Base-by-base conservation (phyloP, 2,888 invertebrate genomes). In the Leucoma salicis region DNA sequence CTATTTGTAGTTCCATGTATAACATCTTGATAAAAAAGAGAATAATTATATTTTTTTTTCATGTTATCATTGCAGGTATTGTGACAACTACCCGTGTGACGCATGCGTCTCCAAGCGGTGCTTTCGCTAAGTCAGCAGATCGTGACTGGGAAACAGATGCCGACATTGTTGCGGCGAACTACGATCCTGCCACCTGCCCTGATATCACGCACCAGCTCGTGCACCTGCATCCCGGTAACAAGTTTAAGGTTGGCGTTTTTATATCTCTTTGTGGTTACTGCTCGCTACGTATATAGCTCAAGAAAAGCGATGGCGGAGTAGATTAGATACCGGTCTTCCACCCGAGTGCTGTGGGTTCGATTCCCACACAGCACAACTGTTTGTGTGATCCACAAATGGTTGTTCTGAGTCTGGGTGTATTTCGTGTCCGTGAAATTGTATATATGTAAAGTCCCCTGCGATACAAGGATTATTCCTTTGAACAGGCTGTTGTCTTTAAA, bases 11-110 rank as follows among this genome's bases (percentile, higher is more conserved):
- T n/a, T n/a, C n/a, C n/a, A n/a, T n/a, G n/a, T n/a, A n/a, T n/a
- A n/a, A n/a, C n/a, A n/a, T n/a, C n/a, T n/a, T n/a, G n/a, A n/a
- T n/a, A n/a, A n/a, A n/a, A n/a, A n/a, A n/a, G n/a, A n/a, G n/a
- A n/a, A n/a, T n/a, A n/a, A n/a, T n/a, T 6, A 21, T 21, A 6
- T 21, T 21, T 8, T 6, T 21, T 6, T 8, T 21, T 21, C 21
- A 21, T 4, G 21, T 21, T 21, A 21, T 2, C 8, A n/a, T 1
- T 15, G 15, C 5, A 78, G 93, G 93, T 1, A 74, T 94, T 12
- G 95, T 95, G 14, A 96, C 96, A 7, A 95, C 94, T 1, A 93
- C 95, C 0, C 89, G 95, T 37, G 91, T 96, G 1, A 95, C 95
- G 0, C 95, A 95, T 72, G 96, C 95, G 2, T 94, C 95, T 0